These are phyloP conservation scores for Machimus atricapillus DNA, from an alignment of 2,888 invertebrate genomes.

Conservation along the genomic window DNA sequence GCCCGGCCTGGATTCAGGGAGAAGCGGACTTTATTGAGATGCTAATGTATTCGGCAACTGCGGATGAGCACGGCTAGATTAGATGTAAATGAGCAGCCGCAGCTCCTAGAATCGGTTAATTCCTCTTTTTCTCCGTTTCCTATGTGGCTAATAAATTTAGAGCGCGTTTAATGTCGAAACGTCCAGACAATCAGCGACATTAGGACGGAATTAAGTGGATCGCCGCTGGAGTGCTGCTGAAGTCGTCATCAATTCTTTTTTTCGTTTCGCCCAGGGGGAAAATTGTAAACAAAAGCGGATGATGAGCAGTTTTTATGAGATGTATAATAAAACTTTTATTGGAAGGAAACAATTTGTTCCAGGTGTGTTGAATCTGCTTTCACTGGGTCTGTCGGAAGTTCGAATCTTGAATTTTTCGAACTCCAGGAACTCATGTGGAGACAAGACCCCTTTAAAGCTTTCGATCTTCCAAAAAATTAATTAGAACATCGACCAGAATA, in stretches of 20 bases:
- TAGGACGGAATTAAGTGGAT: constrained; percentile 6
- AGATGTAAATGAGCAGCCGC: constrained; percentile 25
- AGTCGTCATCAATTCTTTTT: not conserved
- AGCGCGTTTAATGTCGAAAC: constrained; percentile 1
- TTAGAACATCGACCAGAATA: not conserved
- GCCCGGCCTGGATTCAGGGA: not conserved
- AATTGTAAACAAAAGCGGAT: not conserved
- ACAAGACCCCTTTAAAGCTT: not conserved
- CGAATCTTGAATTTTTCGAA: not conserved
- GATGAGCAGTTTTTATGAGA: not conserved
- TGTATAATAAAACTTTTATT: not conserved
- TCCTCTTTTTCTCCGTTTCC: constrained; percentile 1
- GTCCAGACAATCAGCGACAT: not conserved
- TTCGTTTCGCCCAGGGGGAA: not conserved
- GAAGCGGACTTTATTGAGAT: constrained; percentile 30
- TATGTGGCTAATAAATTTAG: constrained; percentile 29
- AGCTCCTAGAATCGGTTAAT: constrained; percentile 36
- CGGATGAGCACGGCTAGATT: constrained; percentile 34
- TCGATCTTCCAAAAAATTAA: not conserved
- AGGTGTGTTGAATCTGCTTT: not conserved
- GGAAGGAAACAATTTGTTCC: not conserved
- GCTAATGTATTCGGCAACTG: constrained; percentile 36
- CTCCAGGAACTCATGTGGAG: not conserved
- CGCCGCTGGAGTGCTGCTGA: not conserved
- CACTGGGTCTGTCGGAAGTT: not conserved